Conservation (phyloP, 2,113 vertebrate species). For the Planiliza haematocheilus region DNA sequence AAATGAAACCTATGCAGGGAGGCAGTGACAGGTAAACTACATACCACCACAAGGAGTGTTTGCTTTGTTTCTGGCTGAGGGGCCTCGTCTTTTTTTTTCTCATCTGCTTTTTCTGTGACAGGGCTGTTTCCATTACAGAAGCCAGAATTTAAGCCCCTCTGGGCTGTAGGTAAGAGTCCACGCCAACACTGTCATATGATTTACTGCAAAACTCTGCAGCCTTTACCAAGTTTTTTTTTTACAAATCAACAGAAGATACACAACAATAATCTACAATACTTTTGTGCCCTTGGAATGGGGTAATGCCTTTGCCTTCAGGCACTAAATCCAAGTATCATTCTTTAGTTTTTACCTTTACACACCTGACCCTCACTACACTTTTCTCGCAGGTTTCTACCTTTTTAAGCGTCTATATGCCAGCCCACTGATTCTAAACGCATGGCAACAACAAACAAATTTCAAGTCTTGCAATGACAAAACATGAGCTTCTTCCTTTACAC, state of each 20-base stretch:
- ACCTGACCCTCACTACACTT: constrained; percentile 1
- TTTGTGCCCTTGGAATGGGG: neutral
- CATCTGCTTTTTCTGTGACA: constrained; percentile 71
- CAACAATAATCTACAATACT: neutral
- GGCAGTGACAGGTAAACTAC: constrained; percentile 53
- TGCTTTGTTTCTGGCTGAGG: constrained; percentile 66
- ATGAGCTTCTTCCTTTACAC: constrained; percentile 46
- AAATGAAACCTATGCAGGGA: constrained; percentile 22
- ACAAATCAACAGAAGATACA: constrained; percentile 20
- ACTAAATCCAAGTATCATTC: constrained; percentile 19
- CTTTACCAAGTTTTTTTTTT: constrained; percentile 21
- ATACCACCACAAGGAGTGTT: constrained; percentile 55
- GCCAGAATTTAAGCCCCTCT: constrained; percentile 65
- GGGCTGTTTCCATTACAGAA: constrained; percentile 60
- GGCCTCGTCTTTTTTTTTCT: constrained; percentile 41
- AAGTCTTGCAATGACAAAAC: constrained; percentile 35
- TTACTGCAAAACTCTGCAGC: constrained; percentile 48
- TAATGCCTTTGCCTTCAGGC: constrained; percentile 70
- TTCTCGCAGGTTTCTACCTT: neutral
- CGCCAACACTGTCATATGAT: constrained; percentile 53
- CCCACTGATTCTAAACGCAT: neutral
- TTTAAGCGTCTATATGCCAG: neutral
- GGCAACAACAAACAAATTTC: constrained; percentile 14
- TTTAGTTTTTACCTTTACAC: constrained; percentile 11
- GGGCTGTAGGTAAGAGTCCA: constrained; percentile 62